These are phyloP conservation scores for Upupa epops DNA, from an alignment of 2,113 vertebrate species.

Conservation along the genomic window DNA sequence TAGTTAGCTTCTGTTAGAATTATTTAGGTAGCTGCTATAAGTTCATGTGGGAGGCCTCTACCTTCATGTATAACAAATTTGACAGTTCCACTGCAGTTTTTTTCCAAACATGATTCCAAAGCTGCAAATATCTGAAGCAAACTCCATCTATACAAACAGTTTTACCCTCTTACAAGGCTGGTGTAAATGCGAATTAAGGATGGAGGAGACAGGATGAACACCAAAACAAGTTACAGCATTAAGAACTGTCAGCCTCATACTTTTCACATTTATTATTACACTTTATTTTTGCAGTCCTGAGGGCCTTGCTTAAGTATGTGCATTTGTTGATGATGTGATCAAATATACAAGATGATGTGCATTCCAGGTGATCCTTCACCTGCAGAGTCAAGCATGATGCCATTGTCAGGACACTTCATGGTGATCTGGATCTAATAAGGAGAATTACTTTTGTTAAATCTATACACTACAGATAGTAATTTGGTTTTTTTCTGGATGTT, in stretches of 20 bases:
- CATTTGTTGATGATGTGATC: not conserved
- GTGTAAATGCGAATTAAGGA: not conserved
- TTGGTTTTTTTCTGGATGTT: not conserved
- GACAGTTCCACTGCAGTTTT: not conserved
- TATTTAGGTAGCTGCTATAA: not conserved
- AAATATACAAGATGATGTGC: not conserved
- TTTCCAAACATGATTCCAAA: not conserved
- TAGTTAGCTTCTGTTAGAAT: not conserved
- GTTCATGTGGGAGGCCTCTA: not conserved
- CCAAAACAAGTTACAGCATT: not conserved
- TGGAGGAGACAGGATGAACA: not conserved
- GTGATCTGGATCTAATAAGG: not conserved
- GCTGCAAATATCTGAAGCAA: not conserved
- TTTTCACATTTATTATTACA: not conserved
- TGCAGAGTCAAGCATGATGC: not conserved
- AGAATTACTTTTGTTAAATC: not conserved
- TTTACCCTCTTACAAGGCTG: not conserved
- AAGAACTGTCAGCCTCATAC: not conserved
- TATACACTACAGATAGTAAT: not conserved
- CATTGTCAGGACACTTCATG: not conserved
- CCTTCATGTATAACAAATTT: not conserved
- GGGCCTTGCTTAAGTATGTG: accelerated
- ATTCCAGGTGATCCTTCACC: not conserved
- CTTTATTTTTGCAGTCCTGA: not conserved
- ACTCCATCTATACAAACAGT: not conserved